Conservation (phyloP, 2,888 invertebrate genomes). For the Trypoxylon attenuatum region DNA sequence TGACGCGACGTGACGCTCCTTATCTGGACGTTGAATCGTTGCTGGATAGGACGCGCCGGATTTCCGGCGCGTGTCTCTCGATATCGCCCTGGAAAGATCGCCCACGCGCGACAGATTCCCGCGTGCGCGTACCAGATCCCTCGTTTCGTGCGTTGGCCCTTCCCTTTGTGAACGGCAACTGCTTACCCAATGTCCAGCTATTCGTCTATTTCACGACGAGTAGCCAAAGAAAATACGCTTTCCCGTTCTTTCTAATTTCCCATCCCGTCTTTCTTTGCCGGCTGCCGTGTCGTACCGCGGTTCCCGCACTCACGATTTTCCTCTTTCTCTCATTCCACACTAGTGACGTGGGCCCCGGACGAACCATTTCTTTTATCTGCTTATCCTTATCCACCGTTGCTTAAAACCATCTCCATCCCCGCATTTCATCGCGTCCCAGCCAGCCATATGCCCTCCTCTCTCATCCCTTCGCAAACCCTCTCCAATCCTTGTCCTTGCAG, state of each 20-base stretch:
- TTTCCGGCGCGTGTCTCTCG: constrained; percentile 55
- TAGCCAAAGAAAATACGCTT: too few relatives aligned
- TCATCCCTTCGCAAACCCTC: neutral
- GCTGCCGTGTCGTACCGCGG: too few relatives aligned
- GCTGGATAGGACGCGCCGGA: constrained; percentile 52
- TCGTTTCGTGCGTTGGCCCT: too few relatives aligned
- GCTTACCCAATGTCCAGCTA: too few relatives aligned
- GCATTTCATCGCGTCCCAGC: too few relatives aligned
- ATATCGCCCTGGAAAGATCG: constrained; percentile 42
- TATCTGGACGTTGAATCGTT: constrained; percentile 44
- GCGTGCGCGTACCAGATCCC: too few relatives aligned
- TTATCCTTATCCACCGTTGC: constrained; percentile 54
- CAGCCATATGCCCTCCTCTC: constrained; percentile 31
- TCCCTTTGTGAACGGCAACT: too few relatives aligned
- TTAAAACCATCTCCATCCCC: constrained; percentile 47
- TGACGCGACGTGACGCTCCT: neutral
- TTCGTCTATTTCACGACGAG: neutral
- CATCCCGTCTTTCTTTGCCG: neutral
- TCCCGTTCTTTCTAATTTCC: neutral
- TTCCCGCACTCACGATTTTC: too few relatives aligned
- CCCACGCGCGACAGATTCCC: constrained; percentile 50
- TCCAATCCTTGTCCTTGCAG: neutral
- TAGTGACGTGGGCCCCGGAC: constrained; percentile 23
- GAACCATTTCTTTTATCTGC: constrained; percentile 56
- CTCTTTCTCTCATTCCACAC: neutral